phyloP scores from a whole-genome alignment of 2,888 invertebrate genomes.

The Drosophila algonquin region DNA sequence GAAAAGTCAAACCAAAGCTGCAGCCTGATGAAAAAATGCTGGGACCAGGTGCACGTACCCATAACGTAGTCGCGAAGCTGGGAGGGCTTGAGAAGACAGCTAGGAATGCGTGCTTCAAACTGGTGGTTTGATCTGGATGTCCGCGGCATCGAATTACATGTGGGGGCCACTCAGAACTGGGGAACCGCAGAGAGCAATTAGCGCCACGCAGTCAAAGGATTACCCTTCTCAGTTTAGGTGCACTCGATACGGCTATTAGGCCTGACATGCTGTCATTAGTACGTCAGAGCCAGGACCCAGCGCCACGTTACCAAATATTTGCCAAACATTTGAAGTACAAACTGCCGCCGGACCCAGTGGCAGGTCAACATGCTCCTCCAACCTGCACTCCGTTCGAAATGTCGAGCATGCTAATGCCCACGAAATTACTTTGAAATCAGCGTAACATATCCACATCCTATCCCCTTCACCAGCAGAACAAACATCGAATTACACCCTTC shows the following conservation, averaged over 20 bases:
- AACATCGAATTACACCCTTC: conserved; percentile 15
- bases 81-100: background rate
- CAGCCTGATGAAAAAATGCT: conserved; percentile 7
- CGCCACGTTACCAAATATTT: conserved; percentile 59
- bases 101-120: conserved; percentile 22
- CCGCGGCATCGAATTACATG: conserved; percentile 19
- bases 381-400: background rate
- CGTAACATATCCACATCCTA: conserved; percentile 5
- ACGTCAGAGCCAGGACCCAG: conserved; percentile 20
- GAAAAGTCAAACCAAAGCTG: conserved; percentile 9
- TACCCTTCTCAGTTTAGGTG: conserved; percentile 61
- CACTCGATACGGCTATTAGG: conserved; percentile 68
- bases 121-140: conserved; percentile 40
- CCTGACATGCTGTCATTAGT: conserved; percentile 66
- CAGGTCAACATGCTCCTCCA: background rate
- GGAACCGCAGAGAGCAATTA: conserved; percentile 53
- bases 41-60: conserved; percentile 27
- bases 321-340: conserved; percentile 59
- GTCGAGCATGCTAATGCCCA: conserved; percentile 32
- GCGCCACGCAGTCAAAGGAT: conserved; percentile 41
- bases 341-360: conserved; percentile 24
- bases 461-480: conserved; percentile 9
- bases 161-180: conserved; percentile 3
- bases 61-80: conserved; percentile 11
- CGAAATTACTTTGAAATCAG: conserved; percentile 36